Base-by-base conservation (phyloP, 2,113 vertebrate genomes). In the Chaenocephalus aceratus region DNA sequence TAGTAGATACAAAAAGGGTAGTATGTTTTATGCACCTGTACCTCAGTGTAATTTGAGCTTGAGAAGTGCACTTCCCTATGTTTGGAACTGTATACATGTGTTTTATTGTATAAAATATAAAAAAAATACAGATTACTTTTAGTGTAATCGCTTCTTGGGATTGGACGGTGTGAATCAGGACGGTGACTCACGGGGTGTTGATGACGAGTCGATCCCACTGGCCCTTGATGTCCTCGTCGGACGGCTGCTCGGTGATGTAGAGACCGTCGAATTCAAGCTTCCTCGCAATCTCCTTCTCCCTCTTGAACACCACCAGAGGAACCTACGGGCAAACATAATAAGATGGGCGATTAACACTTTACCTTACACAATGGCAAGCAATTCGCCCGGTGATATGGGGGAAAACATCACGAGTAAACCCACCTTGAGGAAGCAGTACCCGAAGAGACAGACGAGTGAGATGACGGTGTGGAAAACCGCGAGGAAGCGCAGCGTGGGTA, bases 181-280 rank as follows among this genome's bases (percentile, higher is more conserved):
- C n/a, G 1, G 23, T 61, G 83, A 95, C 97, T 94, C 94, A 99
- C 98, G 96, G 97, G 3, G 98, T 99, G 85, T 98, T 98, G 92
- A 99, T 99, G 77, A 99, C 98, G 6, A 99, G 93, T 18, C 98
- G 97, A 92, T 99, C 98, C 98, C 98, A 99, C 9, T 99, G 98
- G 65, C 98, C 98, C 89, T 99, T 99, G 90, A 99, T 98, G 79
- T 99, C 98, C 64, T 99, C 98, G 51, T 99, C 98, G 8, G 97
- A 97, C 1, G 98, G 98, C 83, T 99, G 98, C 77, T 99, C 98
- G 0, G 98, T 99, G 87, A 99, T 98, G 87, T 99, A 99, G 0
- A 99, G 91, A 16, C 98, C 98, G 34, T 99, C 98, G 79, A 99
- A 99, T 83, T 99, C 98, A 72, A 99, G 94, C 91, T 97, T 97